phyloP scores from a whole-genome alignment of 2,113 vertebrate genomes.

The Alligator sinensis region DNA sequence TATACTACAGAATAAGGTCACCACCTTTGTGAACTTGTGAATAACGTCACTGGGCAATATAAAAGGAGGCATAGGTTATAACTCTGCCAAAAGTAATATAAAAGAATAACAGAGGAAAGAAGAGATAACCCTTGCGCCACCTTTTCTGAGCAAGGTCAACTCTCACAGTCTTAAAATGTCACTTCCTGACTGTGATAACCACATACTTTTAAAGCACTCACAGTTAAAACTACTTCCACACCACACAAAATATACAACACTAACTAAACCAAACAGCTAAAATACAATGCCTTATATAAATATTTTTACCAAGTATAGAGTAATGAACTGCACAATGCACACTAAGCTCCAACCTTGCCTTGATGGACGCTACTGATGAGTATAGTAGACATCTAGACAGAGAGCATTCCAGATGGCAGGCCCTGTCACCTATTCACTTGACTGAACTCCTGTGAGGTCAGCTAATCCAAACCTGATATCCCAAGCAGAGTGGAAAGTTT shows the following conservation, averaged over 20 bases:
- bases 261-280: not conserved
- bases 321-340: rapidly evolving
- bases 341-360: not conserved
- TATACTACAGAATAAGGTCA: not conserved
- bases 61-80: not conserved
- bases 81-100: not conserved
- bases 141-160: not conserved
- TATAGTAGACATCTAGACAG: not conserved
- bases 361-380: rapidly evolving
- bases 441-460: not conserved
- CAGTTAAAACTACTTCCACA: not conserved
- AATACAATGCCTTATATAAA: not conserved
- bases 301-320: not conserved
- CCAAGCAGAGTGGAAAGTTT: not conserved
- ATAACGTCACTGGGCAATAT: not conserved
- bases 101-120: not conserved
- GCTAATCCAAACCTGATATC: not conserved
- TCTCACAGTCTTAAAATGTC: not conserved
- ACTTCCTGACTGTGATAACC: not conserved
- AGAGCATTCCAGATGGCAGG: not conserved
- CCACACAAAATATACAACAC: not conserved
- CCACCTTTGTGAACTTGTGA: not conserved
- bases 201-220: not conserved
- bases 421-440: not conserved
- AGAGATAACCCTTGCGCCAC: not conserved